Base-by-base conservation (phyloP, 2,113 vertebrate genomes). In the Orientallactaga bullata region DNA sequence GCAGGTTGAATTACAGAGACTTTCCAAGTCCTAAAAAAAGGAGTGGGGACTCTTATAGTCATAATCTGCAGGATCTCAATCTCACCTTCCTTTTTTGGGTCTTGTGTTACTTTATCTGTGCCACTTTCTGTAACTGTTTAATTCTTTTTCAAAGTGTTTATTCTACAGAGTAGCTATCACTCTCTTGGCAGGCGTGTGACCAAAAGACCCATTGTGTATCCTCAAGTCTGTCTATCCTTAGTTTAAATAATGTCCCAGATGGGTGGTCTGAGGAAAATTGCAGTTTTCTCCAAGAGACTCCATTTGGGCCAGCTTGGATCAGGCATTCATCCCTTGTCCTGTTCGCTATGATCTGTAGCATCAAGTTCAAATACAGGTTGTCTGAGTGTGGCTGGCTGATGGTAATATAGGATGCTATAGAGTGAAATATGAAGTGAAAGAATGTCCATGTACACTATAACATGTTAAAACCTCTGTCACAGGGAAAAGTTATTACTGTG, bases 401-500 rank as follows among this genome's bases (percentile, higher is more conserved):
- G 28, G 42, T 60, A 35, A 76, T 17, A 47, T 16, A 18, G 21
- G 2, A 4, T 77, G 73, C 65, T 47, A n/a, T 63, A 66, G 74
- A 82, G 74, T 65, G 89, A 81, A 71, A 74, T 55, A 37, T 73
- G 58, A 47, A 90, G 23, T 30, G 58, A 28, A 82, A 63, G 71
- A 26, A 35, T 21, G 28, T 81, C 28, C 24, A 32, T 47, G 37
- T 23, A 76, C 68, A 77, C 39, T 71, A 32, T 73, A 37, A 18
- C 10, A 18, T 20, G 6, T 47, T 20, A 35, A 71, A 81, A 16
- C 23, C 65, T 74, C 69, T 30, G 8, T 93, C 66, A 37, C 47
- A 79, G 21, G 61, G 55, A 92, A 72, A 84, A 28, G 28, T 72
- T 76, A 69, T 71, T 74, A 58, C 18, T 80, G 24, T 90, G 94